Evolutionary conservation across 1,140 invertebrate species (phyloP).

Genomic region (Acromyrmex echinatior): DNA sequence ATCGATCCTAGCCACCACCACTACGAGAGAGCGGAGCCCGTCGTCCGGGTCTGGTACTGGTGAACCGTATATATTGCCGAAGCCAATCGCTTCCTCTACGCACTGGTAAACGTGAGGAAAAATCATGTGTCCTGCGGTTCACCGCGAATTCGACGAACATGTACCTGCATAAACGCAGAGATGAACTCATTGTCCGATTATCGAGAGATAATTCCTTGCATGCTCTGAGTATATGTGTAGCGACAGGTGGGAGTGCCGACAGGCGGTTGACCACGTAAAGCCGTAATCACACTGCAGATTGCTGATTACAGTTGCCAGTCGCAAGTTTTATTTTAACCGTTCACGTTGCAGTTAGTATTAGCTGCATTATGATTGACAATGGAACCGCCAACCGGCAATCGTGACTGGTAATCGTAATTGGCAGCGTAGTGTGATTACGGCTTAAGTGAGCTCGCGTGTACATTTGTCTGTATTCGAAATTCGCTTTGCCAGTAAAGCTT

Average conservation of each 20-base stretch:
- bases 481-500: not conserved
- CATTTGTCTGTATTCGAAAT: not conserved
- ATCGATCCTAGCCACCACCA: slow-evolving; percentile 64
- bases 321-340: too few relatives aligned
- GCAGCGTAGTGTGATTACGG: too few relatives aligned
- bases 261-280: not conserved
- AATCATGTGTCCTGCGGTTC: slow-evolving; percentile 7
- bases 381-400: too few relatives aligned
- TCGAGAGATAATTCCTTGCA: slow-evolving; percentile 12
- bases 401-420: too few relatives aligned
- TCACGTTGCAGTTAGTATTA: too few relatives aligned
- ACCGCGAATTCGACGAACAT: not conserved
- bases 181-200: slow-evolving; percentile 10
- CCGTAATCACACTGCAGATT: too few relatives aligned
- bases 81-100: slow-evolving; percentile 29
- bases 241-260: slow-evolving; percentile 53
- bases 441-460: not conserved
- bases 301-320: too few relatives aligned
- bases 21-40: slow-evolving; percentile 44
- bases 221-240: not conserved
- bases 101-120: not conserved
- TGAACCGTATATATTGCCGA: slow-evolving; percentile 20
- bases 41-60: slow-evolving; percentile 41
- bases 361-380: too few relatives aligned
- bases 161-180: not conserved